Evolutionary conservation across 37 sponge, comb jelly and placozoan species (phyloP), one percentile per base, ranked within the genome.

Genomic region (Spongilla lacustris): DNA sequence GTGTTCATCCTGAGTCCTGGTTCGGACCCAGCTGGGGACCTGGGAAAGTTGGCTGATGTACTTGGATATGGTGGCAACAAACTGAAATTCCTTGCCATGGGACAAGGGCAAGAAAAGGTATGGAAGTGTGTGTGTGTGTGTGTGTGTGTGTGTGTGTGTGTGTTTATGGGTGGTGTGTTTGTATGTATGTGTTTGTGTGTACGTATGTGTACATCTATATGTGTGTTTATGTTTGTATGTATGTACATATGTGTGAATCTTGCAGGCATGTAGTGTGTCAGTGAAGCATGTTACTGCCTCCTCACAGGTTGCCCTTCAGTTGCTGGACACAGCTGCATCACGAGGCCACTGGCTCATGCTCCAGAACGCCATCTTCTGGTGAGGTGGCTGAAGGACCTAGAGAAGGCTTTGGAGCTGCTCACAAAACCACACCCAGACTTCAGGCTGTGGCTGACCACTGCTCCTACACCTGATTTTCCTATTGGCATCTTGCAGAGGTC

Each of bases 1-100:
- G 99, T 99, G 69, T 97, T 99, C 88, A 99, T 99, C 73, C 90
- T 99, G 84, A 99, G 99, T 75, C 96, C 99, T 0, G 99, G 99
- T 26, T 90, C 99, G 58, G 99, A 99, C 76, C 99, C 99, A 22
- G 99, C 99, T 38, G 94, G 94, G 33, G 99, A 99, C 84, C 92
- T 99, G 66, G 83, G 91, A 37, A 99, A 99, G 69, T 83, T 99
- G 81, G 99, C 99, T 17, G 96, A 96, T 17, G 80, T 81, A 29
- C 89, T 92, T 36, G 99, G 99, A 9, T 99, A 89, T 75, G 99
- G 99, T 37, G 99, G 99, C 73, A 99, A 97, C 91, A 71, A 96
- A 34, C 90, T 99, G 70, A 99, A 99, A 82, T 97, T 99, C 76
- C 93, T 99, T 11, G 98, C 99, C 76, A 99, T 99, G 99, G 99